Conservation (phyloP, 2,888 invertebrate genomes). For the Drosophila niveifrons region DNA sequence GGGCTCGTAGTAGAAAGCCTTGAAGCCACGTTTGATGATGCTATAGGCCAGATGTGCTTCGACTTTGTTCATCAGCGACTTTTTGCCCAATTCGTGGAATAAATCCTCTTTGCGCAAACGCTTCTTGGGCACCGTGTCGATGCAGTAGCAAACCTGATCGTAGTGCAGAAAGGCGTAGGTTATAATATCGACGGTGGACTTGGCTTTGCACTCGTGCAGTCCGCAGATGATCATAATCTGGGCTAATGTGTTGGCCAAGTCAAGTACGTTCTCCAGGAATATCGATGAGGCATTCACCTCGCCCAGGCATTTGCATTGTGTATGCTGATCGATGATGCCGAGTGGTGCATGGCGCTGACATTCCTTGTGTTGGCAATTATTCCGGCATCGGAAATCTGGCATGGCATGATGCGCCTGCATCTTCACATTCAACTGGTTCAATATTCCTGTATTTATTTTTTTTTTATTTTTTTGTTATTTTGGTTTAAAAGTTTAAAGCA, state of each 20-base stretch:
- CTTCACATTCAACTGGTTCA: constrained; percentile 8
- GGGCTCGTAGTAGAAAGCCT: constrained; percentile 82
- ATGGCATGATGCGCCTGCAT: constrained; percentile 82
- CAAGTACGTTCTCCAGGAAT: constrained; percentile 82
- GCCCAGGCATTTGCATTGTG: constrained; percentile 69
- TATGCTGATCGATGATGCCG: constrained; percentile 79
- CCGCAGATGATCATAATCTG: constrained; percentile 83
- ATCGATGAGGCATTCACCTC: constrained; percentile 82
- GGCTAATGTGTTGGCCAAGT: constrained; percentile 79
- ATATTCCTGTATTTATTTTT: neutral
- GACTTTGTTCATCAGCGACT: constrained; percentile 83
- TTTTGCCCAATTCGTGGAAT: constrained; percentile 82
- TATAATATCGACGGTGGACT: constrained; percentile 81
- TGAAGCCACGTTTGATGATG: constrained; percentile 83
- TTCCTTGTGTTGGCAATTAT: constrained; percentile 79
- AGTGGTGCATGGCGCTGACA: constrained; percentile 81
- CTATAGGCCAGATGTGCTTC: constrained; percentile 83
- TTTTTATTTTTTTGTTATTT: neutral
- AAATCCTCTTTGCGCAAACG: constrained; percentile 81
- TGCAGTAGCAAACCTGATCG: constrained; percentile 83
- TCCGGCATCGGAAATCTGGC: constrained; percentile 78
- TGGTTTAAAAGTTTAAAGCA: neutral
- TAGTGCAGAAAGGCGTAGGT: constrained; percentile 83
- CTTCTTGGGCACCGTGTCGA: constrained; percentile 79
- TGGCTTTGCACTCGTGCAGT: constrained; percentile 84